A percentile compares a stretch with the other conserved stretches of the same genome.
These are phyloP conservation scores for Diachrysia chrysitis DNA, from an alignment of 2,888 invertebrate species.

Conservation along the genomic window DNA sequence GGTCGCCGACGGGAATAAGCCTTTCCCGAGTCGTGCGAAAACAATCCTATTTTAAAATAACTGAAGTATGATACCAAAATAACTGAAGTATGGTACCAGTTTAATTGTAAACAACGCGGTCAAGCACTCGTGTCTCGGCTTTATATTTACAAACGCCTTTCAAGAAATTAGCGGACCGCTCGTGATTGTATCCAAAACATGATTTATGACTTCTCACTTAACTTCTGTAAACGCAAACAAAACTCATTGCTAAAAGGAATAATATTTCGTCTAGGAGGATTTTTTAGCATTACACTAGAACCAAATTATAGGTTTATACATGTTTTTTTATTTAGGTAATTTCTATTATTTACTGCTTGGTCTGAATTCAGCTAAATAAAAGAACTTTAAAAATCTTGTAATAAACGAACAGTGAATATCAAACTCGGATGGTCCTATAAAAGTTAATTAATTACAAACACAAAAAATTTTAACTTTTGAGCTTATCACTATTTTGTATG, in stretches of 20 bases:
- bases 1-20: too few relatives aligned
- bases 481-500: too few relatives aligned
- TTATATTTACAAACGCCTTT: constrained; percentile 1
- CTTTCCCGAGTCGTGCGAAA: background rate
- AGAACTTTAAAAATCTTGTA: too few relatives aligned
- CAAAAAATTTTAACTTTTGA: too few relatives aligned
- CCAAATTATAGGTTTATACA: too few relatives aligned
- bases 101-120: constrained; percentile 4
- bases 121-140: background rate
- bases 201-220: constrained; percentile 3
- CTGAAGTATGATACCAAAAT: background rate
- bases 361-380: too few relatives aligned
- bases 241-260: background rate
- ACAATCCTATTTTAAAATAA: background rate
- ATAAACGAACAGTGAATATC: too few relatives aligned
- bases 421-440: too few relatives aligned
- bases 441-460: too few relatives aligned
- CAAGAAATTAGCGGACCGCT: background rate
- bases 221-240: background rate
- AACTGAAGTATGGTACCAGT: background rate
- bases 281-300: too few relatives aligned
- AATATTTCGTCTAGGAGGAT: background rate
- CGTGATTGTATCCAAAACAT: constrained; percentile 2
- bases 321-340: too few relatives aligned
- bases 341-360: too few relatives aligned